Evolutionary conservation across 1,140 invertebrate genomes (phyloP), one percentile per base, ranked within the genome.

Genomic region (Drosophila ananassae): DNA sequence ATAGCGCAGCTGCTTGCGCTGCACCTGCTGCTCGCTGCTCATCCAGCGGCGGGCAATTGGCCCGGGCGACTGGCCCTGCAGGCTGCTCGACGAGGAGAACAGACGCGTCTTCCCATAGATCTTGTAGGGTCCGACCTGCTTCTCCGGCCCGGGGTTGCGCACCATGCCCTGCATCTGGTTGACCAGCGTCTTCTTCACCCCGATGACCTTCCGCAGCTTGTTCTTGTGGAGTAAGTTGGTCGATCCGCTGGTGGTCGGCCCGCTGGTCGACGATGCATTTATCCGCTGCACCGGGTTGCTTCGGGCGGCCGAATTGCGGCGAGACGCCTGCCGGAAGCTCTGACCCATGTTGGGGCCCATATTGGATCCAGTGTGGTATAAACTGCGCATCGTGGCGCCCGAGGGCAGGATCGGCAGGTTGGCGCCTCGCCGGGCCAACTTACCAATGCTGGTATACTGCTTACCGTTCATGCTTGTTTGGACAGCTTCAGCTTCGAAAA

Each of bases 91-190:
- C 2, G 73, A 71, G 24, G 60, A 63, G 24, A 78, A 87, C 3
- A 48, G 10, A 3, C 12, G 57, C 1, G 68, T 68, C 25, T 48
- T 55, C 7, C 82, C 77, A 5, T 73, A 84, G 28, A 84, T 63
- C 30, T 52, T 62, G 32, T 79, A 79, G 2, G 71, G 22, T 1
- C 10, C n/a, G n/a, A 52, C 2, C 21, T 21, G 8, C 21, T 37
- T 54, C 2, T 44, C 13, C 22, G 32, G n/a, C 17, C 6, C 10
- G 1, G 22, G 2, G 17, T 12, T 21, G 2, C 44, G 52, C 2
- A 2, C 17, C 74, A 79, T 59, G 24, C 80, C 80, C 48, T 69
- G 76, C 72, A 79, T 64, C 39, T 77, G 80, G 30, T 84, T 84
- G 2, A 79, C 56, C 25, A 84, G 30, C 0, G 80, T 59, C 56